These are phyloP conservation scores for Cyprinodon brontotheroides DNA, from an alignment of 2,113 vertebrate genomes.

Conservation along the genomic window DNA sequence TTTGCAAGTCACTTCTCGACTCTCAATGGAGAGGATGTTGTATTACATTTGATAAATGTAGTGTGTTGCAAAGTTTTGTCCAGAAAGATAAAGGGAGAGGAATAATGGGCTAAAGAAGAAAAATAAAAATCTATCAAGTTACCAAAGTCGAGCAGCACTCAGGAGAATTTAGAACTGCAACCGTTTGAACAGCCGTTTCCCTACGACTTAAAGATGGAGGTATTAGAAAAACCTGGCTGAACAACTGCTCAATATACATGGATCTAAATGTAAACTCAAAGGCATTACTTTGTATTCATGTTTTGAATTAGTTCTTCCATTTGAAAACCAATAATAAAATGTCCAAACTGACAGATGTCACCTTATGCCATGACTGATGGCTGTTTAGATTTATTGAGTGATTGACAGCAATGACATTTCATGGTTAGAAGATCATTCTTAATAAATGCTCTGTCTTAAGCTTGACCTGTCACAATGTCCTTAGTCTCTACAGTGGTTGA, in stretches of 20 bases:
- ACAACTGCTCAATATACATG: not conserved
- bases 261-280: not conserved
- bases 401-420: conserved; percentile 72
- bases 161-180: no score
- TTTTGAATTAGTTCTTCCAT: conserved; percentile 18
- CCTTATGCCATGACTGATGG: conserved; percentile 41
- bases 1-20: no score
- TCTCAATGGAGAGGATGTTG: no score
- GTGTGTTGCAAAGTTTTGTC: no score
- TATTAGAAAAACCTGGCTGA: not conserved
- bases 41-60: no score
- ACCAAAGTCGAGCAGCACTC: no score
- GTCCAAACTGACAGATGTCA: conserved; percentile 37
- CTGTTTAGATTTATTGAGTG: conserved; percentile 55
- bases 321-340: conserved; percentile 27
- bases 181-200: no score
- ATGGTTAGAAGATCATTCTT: conserved; percentile 58
- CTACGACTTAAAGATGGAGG: not conserved
- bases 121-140: no score
- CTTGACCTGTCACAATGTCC: conserved; percentile 59
- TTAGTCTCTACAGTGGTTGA: conserved; percentile 45
- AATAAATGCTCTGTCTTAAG: conserved; percentile 61
- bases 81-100: no score
- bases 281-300: not conserved
- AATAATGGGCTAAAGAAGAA: not conserved